Evolutionary conservation across 2,888 invertebrate genomes (phyloP).

Genomic region (Pantelozetes paolii): DNA sequence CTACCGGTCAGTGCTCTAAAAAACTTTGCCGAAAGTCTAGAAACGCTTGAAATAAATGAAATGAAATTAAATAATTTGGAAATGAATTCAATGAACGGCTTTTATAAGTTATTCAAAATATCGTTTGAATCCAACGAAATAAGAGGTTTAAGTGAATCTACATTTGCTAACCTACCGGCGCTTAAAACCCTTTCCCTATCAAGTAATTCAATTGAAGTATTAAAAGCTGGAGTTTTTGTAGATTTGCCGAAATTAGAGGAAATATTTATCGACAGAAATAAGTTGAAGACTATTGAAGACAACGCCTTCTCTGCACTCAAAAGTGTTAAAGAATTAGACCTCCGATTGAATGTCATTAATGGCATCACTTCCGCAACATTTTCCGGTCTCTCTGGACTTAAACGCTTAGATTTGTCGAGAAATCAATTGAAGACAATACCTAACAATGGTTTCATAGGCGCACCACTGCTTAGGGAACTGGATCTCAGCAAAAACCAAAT

Average conservation of each 20-base stretch:
- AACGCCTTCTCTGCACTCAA: slow-evolving; percentile 23
- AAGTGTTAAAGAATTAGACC: slow-evolving; percentile 13
- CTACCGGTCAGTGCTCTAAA: slow-evolving; percentile 17
- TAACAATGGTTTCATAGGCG: not conserved
- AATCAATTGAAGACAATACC: slow-evolving; percentile 21
- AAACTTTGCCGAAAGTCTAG: not conserved
- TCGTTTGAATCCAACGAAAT: slow-evolving; percentile 18
- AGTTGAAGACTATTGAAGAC: slow-evolving; percentile 25
- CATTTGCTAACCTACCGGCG: not conserved
- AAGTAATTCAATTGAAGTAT: slow-evolving; percentile 10
- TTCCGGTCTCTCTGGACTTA: not conserved
- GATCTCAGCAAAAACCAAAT: slow-evolving; percentile 24
- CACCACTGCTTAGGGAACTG: slow-evolving; percentile 23
- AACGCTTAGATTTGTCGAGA: slow-evolving; percentile 20
- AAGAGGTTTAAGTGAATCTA: not conserved
- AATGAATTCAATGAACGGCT: not conserved
- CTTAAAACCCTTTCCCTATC: slow-evolving; percentile 6
- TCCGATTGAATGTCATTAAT: slow-evolving; percentile 12
- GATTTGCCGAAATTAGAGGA: slow-evolving; percentile 12
- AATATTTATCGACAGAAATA: slow-evolving; percentile 29
- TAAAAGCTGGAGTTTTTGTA: not conserved
- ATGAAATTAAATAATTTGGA: slow-evolving; percentile 4
- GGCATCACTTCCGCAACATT: not conserved
- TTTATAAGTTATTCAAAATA: not conserved
- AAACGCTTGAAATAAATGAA: slow-evolving; percentile 7